Conservation (phyloP, 1,140 invertebrate species). For the Drusus annulatus region DNA sequence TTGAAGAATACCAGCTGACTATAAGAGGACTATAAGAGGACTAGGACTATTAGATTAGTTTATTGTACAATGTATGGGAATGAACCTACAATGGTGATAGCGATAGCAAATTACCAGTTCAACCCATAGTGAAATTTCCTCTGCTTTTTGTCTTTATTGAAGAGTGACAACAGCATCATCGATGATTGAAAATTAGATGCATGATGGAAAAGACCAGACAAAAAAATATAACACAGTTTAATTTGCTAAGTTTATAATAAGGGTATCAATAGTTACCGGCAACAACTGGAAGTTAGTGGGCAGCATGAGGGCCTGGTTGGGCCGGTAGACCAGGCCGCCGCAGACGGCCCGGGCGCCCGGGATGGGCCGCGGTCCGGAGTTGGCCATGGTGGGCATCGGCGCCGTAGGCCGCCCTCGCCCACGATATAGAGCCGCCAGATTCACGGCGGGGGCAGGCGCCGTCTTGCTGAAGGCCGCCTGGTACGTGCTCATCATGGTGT, state of each 20-base stretch:
- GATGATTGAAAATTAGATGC: too few species aligned
- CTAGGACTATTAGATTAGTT: too few species aligned
- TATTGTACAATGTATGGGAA: too few species aligned
- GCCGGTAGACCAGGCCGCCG: conserved; percentile 69
- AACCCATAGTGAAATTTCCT: too few species aligned
- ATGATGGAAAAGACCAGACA: too few species aligned
- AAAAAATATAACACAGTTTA: too few species aligned
- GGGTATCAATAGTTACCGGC: conserved; percentile 54
- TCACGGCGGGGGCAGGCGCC: not conserved
- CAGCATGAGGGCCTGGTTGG: conserved; percentile 62
- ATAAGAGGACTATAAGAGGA: too few species aligned
- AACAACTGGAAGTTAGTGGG: conserved; percentile 66
- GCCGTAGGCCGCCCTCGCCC: conserved; percentile 65
- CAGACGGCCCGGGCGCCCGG: conserved; percentile 67
- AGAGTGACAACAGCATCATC: too few species aligned
- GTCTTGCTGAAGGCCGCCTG: conserved; percentile 62
- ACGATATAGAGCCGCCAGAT: conserved; percentile 21
- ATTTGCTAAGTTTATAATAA: not conserved
- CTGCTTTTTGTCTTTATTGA: too few species aligned
- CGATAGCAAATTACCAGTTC: too few species aligned
- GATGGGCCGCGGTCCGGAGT: conserved; percentile 61
- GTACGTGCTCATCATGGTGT: conserved; percentile 65
- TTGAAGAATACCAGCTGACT: too few species aligned
- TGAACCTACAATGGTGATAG: too few species aligned
- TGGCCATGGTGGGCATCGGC: conserved; percentile 61